phyloP scores from a whole-genome alignment of 1,140 invertebrate genomes.

The Lutraria rhynchaena region DNA sequence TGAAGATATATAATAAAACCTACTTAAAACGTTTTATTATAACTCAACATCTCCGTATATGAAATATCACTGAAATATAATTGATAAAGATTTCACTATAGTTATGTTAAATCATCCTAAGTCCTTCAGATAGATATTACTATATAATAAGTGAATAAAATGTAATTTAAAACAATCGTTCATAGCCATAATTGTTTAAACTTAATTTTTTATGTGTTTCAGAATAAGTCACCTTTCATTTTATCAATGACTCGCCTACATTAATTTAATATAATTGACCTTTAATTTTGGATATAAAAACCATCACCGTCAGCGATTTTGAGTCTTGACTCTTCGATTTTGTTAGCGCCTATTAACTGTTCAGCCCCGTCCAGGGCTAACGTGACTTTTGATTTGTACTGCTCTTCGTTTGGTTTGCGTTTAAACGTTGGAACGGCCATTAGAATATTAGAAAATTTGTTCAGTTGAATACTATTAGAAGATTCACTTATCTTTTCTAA shows the following conservation, averaged over 20 bases:
- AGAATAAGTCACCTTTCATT: no score
- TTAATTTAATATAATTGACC: background rate
- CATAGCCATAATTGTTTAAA: no score
- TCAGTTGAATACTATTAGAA: background rate
- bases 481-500: constrained; percentile 16
- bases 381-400: background rate
- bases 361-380: background rate
- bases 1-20: background rate
- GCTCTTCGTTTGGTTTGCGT: background rate
- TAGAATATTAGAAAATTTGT: constrained; percentile 3
- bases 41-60: background rate
- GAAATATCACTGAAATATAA: background rate
- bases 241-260: background rate
- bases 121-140: no score
- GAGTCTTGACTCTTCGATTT: background rate
- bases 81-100: background rate
- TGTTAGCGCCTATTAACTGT: background rate
- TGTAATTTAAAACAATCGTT: no score
- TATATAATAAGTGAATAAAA: no score
- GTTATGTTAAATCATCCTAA: no score
- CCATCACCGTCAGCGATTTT: constrained; percentile 24
- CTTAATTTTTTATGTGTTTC: no score
- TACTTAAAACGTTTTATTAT: background rate
- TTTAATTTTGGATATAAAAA: constrained; percentile 1
- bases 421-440: background rate